These are phyloP conservation scores for Caenorhabditis wallacei DNA, from an alignment of 2,888 invertebrate species.

Conservation along the genomic window DNA sequence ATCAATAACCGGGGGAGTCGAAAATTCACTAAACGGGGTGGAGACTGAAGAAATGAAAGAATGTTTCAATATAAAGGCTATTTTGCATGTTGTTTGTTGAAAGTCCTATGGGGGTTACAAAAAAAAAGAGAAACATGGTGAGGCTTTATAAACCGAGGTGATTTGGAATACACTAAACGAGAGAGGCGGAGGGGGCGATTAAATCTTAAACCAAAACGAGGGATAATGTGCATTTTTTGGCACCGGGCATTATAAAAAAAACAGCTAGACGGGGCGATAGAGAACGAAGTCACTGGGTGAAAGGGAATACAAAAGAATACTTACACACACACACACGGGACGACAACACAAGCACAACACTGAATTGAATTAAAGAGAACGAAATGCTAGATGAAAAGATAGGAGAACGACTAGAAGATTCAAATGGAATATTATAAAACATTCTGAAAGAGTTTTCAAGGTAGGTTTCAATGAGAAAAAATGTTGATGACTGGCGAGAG, in stretches of 20 bases:
- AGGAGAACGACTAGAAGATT: constrained; percentile 36
- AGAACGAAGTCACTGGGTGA: constrained; percentile 47
- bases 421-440: not conserved
- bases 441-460: constrained; percentile 35
- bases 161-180: constrained; percentile 29
- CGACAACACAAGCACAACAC: constrained; percentile 62
- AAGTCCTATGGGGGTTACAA: constrained; percentile 66
- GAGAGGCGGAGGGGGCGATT: constrained; percentile 14
- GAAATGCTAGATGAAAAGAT: constrained; percentile 41
- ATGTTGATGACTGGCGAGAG: constrained; percentile 14
- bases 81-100: constrained; percentile 61
- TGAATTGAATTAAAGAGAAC: constrained; percentile 24
- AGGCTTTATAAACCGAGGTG: constrained; percentile 45
- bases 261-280: constrained; percentile 26
- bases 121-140: not conserved
- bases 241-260: constrained; percentile 21
- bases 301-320: constrained; percentile 22
- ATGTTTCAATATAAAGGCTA: constrained; percentile 46
- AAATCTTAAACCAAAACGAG: constrained; percentile 44
- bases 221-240: constrained; percentile 39
- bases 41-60: not conserved
- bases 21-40: constrained; percentile 13
- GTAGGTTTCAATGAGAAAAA: constrained; percentile 24
- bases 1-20: not conserved
- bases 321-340: constrained; percentile 48